phyloP scores from a whole-genome alignment of 2,797 vertebrate species.

The Gallinago nigripennis region DNA sequence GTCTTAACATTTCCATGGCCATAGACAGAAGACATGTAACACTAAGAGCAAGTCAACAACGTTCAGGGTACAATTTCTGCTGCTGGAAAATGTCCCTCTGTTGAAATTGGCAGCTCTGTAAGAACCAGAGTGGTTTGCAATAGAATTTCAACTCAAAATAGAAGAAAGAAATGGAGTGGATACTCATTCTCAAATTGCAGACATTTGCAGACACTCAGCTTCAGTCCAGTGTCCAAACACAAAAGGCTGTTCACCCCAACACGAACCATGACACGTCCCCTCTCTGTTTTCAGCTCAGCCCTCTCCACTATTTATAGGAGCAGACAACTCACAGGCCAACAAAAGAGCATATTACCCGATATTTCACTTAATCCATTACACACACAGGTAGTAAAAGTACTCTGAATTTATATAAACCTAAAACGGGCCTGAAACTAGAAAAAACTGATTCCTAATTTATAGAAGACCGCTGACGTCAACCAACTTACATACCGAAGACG shows the following conservation, averaged over 20 bases:
- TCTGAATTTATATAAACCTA: not conserved
- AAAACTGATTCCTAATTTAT: not conserved
- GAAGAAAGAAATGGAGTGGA: not conserved
- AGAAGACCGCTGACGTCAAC: not conserved
- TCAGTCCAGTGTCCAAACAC: not conserved
- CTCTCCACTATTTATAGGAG: not conserved
- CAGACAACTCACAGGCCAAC: not conserved
- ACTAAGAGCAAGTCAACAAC: rapidly evolving
- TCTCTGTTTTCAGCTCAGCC: not conserved
- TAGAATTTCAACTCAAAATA: rapidly evolving
- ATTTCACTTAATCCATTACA: not conserved
- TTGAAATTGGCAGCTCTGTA: not conserved
- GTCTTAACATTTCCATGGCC: not conserved
- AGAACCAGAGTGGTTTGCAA: not conserved
- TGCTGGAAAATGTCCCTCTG: not conserved
- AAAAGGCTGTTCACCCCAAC: not conserved
- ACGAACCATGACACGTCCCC: rapidly evolving
- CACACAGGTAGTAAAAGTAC: not conserved
- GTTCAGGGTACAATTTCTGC: rapidly evolving
- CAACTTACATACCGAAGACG: not conserved
- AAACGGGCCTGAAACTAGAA: not conserved
- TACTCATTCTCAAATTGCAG: not conserved
- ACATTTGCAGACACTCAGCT: not conserved
- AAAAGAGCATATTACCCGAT: not conserved
- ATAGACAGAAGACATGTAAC: rapidly evolving